Base-by-base conservation (phyloP, 2,797 vertebrate genomes). In the Luscinia megarhynchos region DNA sequence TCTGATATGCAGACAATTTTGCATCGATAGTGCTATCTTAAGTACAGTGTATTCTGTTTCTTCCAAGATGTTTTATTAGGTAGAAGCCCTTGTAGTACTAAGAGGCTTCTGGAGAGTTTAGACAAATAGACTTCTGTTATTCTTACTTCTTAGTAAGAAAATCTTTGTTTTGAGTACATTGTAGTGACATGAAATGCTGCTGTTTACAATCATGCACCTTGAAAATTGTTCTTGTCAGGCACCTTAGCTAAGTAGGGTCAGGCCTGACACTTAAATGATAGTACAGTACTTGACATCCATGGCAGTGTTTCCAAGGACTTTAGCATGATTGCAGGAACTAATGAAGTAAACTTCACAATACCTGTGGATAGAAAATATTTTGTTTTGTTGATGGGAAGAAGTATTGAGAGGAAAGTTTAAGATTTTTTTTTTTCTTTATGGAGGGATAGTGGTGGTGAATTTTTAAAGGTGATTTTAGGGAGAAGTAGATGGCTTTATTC, bases 71-170 rank as follows among this genome's bases (percentile, higher is more conserved):
- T 78, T 79, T 94, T 91, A 86, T 88, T 82, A 76, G 77, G n/a
- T 55, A 79, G 46, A 85, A 80, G 29, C 74, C 63, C 91, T 93
- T 91, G 48, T 93, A 58, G 15, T 55, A 48, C n/a, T 78, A 63
- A 92, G 84, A 92, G 82, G 83, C 79, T 90, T 92, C 80, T 87
- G 76, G 51, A 87, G 59, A 88, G 69, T 95, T 96, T 91, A 94
- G 83, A 76, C 76, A 93, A 94, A 87, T 85, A 83, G 62, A 55
- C 22, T 86, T 94, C 20, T 86, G 63, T 85, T 96, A 89, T 63
- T 92, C 73, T n/a, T 84, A 40, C 45, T 91, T 75, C 40, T 78
- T 79, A 63, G 38, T 50, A 69, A 41, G 30, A 88, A 84, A 83
- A 34, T 91, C 69, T 91, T 94, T 94, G 69, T 81, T 91, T 87